phyloP scores from a whole-genome alignment of 2,113 vertebrate species.

The Scophthalmus maximus region DNA sequence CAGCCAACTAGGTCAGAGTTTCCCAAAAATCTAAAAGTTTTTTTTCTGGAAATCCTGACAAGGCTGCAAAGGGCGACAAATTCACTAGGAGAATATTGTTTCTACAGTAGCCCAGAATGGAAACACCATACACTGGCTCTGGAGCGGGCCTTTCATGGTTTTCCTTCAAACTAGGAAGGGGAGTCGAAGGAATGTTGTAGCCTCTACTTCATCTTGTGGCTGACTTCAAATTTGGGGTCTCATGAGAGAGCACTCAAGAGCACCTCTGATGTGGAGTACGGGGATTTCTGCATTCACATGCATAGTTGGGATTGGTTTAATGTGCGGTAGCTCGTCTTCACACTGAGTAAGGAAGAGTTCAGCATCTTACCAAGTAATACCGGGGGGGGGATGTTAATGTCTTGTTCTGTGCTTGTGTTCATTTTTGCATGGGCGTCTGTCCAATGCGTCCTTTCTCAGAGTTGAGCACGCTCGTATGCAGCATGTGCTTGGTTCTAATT shows the following conservation, averaged over 20 bases:
- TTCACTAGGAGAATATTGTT: neutral
- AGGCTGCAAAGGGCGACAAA: neutral
- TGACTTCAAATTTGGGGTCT: neutral
- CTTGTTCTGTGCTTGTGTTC: too few relatives aligned
- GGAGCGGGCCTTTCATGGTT: neutral
- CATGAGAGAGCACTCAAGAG: conserved; percentile 18
- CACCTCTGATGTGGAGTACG: conserved; percentile 17
- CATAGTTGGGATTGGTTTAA: neutral
- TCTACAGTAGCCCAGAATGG: neutral
- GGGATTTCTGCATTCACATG: too few relatives aligned
- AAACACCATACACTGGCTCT: neutral
- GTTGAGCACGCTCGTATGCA: conserved; percentile 22
- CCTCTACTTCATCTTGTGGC: conserved; percentile 14
- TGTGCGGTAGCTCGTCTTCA: neutral
- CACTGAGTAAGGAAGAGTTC: neutral
- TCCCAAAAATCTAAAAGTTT: conserved; percentile 16
- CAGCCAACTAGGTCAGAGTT: conserved; percentile 44
- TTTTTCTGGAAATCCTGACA: conserved; percentile 22
- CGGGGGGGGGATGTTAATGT: neutral
- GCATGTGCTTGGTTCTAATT: conserved; percentile 64
- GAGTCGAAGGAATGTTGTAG: neutral
- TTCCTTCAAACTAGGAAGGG: neutral
- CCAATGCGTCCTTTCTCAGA: conserved; percentile 3
- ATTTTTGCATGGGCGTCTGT: conserved; percentile 7
- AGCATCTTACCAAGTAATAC: neutral